Evolutionary conservation across 2,797 vertebrate genomes (phyloP), one percentile per base, ranked within the genome.

Genomic region (Myripristis murdjan): DNA sequence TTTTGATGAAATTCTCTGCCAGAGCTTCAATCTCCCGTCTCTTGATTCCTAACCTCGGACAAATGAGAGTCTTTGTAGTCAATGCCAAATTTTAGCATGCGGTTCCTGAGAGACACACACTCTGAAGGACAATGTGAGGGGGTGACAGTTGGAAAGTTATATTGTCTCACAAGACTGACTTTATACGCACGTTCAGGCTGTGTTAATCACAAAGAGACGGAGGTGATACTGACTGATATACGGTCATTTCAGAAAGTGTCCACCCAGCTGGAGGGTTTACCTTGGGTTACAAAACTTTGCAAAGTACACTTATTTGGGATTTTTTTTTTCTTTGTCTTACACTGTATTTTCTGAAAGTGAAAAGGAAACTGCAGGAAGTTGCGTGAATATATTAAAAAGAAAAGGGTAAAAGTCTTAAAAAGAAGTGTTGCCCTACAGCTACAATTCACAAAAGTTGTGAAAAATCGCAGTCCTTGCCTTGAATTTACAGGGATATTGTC

Each of bases 111-210:
- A 26, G 6, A 60, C 23, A 24, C 47, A 47, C 14, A 5, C 39
- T 10, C 22, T 39, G 23, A 64, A 71, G 56, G 73, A 53, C 60
- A 54, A 15, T 33, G 41, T 44, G 44, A 46, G 1, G 7, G n/a
- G 16, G 44, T 46, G 64, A 69, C 26, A 26, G 53, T 18, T 7
- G 5, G 28, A 58, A 48, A 26, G 48, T 59, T 11, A 14, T 5
- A 33, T 22, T 33, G 33, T 15, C 44, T 63, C 26, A n/a, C 20
- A 35, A 41, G 16, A 41, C 20, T 16, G 43, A 7, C 8, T 51
- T 5, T 9, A 12, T 11, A 9, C 10, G 8, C 23, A 52, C 53
- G 14, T 53, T 24, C 5, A 15, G 15, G 14, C 16, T 31, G 14
- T 15, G 23, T 31, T 24, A 24, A 51, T 24, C n/a, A 48, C 46